Conservation (phyloP, 2,888 invertebrate species). For the Bruchidius siliquastri region DNA sequence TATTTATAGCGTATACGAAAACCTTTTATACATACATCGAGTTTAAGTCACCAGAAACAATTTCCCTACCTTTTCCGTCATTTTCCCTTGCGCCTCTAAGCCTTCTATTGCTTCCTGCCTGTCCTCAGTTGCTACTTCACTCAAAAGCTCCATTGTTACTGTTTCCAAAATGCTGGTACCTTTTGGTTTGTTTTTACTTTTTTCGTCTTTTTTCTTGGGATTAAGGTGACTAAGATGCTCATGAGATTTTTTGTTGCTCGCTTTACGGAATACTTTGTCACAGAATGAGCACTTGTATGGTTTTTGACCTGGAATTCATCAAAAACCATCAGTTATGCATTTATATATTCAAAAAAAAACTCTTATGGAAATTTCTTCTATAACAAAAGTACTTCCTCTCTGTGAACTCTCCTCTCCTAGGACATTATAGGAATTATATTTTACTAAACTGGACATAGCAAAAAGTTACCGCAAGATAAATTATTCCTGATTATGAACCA, state of each 20-base stretch:
- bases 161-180: constrained; percentile 24
- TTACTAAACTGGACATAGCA: too few species aligned
- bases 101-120: neutral
- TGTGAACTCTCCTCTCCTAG: too few species aligned
- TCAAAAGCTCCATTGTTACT: constrained; percentile 16
- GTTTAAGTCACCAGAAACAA: too few species aligned
- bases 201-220: constrained; percentile 12
- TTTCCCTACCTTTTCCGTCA: neutral
- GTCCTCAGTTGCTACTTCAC: neutral
- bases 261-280: constrained; percentile 59
- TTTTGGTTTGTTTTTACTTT: constrained; percentile 21
- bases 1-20: too few species aligned
- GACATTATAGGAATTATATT: too few species aligned
- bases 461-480: too few species aligned
- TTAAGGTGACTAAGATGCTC: constrained; percentile 47
- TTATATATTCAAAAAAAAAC: neutral
- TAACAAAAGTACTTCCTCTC: too few species aligned
- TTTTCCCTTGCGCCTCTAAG: neutral
- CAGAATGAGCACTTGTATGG: constrained; percentile 50
- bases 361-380: neutral
- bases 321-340: too few species aligned
- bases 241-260: constrained; percentile 63
- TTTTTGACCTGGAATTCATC: constrained; percentile 22
- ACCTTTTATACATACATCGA: too few species aligned
- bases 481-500: too few species aligned